Conservation (phyloP, 2,113 vertebrate species). For the Copsychus sechellarum region DNA sequence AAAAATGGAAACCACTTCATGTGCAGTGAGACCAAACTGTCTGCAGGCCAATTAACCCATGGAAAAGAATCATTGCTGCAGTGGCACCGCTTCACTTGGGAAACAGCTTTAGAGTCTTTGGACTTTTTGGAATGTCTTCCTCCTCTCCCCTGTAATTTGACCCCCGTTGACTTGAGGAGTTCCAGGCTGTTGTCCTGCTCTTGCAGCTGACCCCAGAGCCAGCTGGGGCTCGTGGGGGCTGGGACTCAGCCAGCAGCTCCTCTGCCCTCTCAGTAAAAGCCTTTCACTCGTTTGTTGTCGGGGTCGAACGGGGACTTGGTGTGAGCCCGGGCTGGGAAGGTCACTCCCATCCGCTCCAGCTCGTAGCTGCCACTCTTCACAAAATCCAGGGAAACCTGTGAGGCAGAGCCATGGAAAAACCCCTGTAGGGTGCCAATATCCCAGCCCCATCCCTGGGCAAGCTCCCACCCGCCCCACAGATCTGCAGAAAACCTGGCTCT, state of each 20-base stretch:
- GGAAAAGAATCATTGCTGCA: neutral
- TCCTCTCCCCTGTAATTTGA: neutral
- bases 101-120: neutral
- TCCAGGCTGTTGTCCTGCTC: rapidly evolving
- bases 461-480: neutral
- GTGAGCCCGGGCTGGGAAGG: conserved; percentile 84
- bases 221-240: neutral
- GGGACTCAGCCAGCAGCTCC: neutral
- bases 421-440: rapidly evolving
- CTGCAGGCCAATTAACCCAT: conserved; percentile 13
- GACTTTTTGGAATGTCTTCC: neutral
- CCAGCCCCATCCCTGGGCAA: neutral
- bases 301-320: conserved; percentile 91
- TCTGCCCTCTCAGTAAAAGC: conserved; percentile 76
- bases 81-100: neutral
- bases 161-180: neutral
- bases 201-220: neutral
- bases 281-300: conserved; percentile 89
- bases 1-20: neutral
- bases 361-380: conserved; percentile 85
- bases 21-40: neutral
- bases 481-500: neutral
- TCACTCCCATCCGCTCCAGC: conserved; percentile 90
- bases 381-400: conserved; percentile 86
- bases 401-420: neutral